Evolutionary conservation across 1,140 invertebrate genomes (phyloP), one percentile per base, ranked within the genome.

Genomic region (Bombus terrestris): DNA sequence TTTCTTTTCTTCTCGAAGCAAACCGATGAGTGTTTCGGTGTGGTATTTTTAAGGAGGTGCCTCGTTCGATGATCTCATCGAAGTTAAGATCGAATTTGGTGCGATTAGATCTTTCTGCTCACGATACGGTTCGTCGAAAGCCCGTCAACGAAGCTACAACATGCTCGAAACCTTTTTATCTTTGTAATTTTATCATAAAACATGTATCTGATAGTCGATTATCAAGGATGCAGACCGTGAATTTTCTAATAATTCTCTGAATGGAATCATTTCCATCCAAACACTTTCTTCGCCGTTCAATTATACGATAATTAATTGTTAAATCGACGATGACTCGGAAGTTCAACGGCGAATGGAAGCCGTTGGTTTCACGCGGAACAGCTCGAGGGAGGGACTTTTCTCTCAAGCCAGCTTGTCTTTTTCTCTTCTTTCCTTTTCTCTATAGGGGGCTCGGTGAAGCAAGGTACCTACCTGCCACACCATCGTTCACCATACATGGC

Each of bases 231-330:
- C 3, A 18, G n/a, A 66, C 66, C 66, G 32, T 35, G 86, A 87
- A 84, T 80, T 87, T 71, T 68, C 37, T 18, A 66, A 57, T 25
- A 37, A 35, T 37, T 41, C 74, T 82, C 18, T n/a, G 64, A 83
- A 83, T 66, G 64, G 74, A 88, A 75, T 86, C 79, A 28, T 57
- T 57, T 73, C 37, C 57, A 25, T 9, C 39, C 28, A 41, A n/a
- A 41, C 25, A 25, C 66, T 35, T 62, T 37, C 9, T 18, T 62
- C 35, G 25, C 81, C 76, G 73, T 47, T 85, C 86, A 89, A 88
- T 91, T 88, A 89, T 91, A 89, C 85, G 83, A 88, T 89, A 88
- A 91, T 91, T 89, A 88, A 83, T 81, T 89, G 89, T 89, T 91
- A 91, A 91, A 64, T 47, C 80, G 86, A n/a, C 41, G 66, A 88